Evolutionary conservation across 2,797 vertebrate species (phyloP), one percentile per base, ranked within the genome.

Genomic region (Alauda arvensis): DNA sequence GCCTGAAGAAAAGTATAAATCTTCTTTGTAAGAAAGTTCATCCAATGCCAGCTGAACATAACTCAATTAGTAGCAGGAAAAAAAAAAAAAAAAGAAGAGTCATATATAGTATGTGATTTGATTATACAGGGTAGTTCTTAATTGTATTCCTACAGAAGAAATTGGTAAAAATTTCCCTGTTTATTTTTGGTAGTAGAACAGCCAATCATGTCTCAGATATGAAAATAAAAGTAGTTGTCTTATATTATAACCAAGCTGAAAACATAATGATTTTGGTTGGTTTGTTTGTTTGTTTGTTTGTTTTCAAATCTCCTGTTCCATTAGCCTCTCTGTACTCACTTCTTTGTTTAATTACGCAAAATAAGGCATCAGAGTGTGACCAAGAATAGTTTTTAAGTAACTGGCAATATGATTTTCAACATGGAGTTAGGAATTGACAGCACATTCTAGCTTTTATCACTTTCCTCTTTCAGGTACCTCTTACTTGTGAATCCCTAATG

Each of bases 1-100:
- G 87, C 91, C 83, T 77, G 74, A 93, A 94, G 92, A 93, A 94
- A 93, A 85, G 29, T n/a, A 87, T 83, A 85, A 88, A 88, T 84
- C 48, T 87, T 85, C 40, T 85, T 83, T 57, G 31, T 88, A 65
- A 91, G 70, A 71, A 91, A 94, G 52, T 87, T 83, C 68, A 91
- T 53, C 43, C 80, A 87, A 69, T 69, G 46, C 14, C 79, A 52
- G 40, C 48, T 77, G 84, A 88, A 55, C 82, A 66, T 33, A 89
- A 74, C 48, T 83, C 68, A 85, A 84, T 82, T 86, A 89, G 48
- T n/a, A 85, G 40, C 19, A 82, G 33, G 6, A 53, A 31, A 20
- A 59, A 66, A 59, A 37, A 67, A 75, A 48, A 63, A 26, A 26
- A 49, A 28, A 28, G 14, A 83, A 51, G 14, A 56, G 51, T 23